These are phyloP conservation scores for Protobothrops flavoviridis DNA, from an alignment of 2,113 vertebrate genomes.

Conservation along the genomic window DNA sequence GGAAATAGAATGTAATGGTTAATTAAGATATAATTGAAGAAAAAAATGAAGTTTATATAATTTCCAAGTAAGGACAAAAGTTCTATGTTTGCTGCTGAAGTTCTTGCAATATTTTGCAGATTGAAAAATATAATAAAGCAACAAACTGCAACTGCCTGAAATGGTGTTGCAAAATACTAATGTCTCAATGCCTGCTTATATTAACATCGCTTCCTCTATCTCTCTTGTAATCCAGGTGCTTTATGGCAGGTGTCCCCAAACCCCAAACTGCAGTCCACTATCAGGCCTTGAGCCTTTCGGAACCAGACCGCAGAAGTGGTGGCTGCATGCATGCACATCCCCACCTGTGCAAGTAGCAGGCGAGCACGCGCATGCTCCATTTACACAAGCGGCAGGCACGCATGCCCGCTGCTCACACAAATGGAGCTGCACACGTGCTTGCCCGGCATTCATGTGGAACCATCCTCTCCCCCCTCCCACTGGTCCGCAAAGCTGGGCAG, in stretches of 20 bases:
- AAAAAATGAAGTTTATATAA: constrained; percentile 19
- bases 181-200: constrained; percentile 39
- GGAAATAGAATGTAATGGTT: constrained; percentile 62
- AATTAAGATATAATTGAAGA: constrained; percentile 37
- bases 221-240: constrained; percentile 41
- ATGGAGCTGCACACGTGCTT: neutral
- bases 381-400: neutral
- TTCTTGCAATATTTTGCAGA: neutral
- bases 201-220: constrained; percentile 43
- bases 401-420: neutral
- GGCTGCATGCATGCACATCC: neutral
- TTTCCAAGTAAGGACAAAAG: constrained; percentile 25
- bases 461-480: neutral
- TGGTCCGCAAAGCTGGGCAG: neutral
- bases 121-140: constrained; percentile 42
- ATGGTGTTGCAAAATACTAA: constrained; percentile 49
- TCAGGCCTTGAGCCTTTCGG: neutral
- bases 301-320: neutral
- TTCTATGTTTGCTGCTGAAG: neutral
- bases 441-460: neutral
- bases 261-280: neutral
- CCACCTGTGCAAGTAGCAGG: neutral
- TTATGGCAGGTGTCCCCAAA: neutral
- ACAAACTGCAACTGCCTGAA: constrained; percentile 41
- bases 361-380: neutral